Evolutionary conservation across 2,888 invertebrate species (phyloP).

Genomic region (Brenthis ino): DNA sequence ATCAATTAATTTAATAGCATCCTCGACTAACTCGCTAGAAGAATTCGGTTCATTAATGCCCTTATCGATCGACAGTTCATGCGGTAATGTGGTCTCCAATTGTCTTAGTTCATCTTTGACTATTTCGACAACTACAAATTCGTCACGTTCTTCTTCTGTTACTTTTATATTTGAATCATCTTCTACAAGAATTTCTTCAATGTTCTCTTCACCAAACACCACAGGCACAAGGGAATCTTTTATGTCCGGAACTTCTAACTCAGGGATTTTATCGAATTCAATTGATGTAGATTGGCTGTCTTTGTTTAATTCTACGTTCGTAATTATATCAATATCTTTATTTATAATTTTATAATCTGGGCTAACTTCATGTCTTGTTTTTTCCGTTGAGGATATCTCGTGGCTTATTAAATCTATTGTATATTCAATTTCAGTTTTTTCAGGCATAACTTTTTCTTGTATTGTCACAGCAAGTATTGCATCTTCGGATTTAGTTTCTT

Average conservation of each 20-base stretch:
- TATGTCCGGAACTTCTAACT: constrained; percentile 23
- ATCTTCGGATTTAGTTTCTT: constrained; percentile 13
- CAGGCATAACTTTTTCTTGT: constrained; percentile 27
- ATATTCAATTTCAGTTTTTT: constrained; percentile 23
- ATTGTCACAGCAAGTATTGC: constrained; percentile 18
- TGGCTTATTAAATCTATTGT: constrained; percentile 23
- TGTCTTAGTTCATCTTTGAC: constrained; percentile 15
- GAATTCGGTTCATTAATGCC: background rate
- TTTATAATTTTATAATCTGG: background rate
- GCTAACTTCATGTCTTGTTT: background rate
- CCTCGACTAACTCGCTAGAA: constrained; percentile 34
- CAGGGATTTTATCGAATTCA: background rate
- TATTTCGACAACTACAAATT: constrained; percentile 37
- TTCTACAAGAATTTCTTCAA: constrained; percentile 40
- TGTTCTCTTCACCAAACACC: constrained; percentile 57
- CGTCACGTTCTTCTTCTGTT: constrained; percentile 32
- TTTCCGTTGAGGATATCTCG: constrained; percentile 6
- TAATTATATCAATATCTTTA: background rate
- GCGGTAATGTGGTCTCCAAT: background rate
- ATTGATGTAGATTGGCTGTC: constrained; percentile 2
- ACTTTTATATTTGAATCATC: constrained; percentile 21
- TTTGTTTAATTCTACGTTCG: background rate
- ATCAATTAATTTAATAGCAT: constrained; percentile 38
- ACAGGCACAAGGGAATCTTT: constrained; percentile 55
- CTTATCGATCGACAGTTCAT: background rate